phyloP scores from a whole-genome alignment of 2,888 invertebrate genomes.

The Hirtodrosophila trivittata region DNA sequence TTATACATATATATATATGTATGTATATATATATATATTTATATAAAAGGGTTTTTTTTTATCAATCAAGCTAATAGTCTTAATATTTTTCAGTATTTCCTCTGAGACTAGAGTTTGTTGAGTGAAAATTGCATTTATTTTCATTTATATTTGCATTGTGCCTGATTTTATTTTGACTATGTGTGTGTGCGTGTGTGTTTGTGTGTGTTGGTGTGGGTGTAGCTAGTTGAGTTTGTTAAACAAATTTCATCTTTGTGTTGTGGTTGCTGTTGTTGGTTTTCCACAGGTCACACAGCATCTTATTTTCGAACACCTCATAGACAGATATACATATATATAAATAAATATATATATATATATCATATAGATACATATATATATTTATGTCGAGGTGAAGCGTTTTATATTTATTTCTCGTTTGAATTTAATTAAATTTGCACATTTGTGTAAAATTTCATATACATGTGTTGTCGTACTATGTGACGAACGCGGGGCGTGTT shows the following conservation, averaged over 20 bases:
- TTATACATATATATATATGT: no score
- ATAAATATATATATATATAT: constrained; percentile 33
- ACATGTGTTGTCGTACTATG: constrained; percentile 47
- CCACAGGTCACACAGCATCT: constrained; percentile 42
- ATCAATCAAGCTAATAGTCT: no score
- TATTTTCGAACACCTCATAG: constrained; percentile 40
- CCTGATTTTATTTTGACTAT: no score
- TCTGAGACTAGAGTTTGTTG: no score
- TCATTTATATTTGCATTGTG: no score
- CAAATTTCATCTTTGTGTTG: constrained; percentile 23
- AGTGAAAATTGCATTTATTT: no score
- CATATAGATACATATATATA: constrained; percentile 25
- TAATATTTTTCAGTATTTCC: no score
- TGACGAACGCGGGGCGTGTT: constrained; percentile 41
- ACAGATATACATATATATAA: constrained; percentile 31
- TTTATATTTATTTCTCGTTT: constrained; percentile 77
- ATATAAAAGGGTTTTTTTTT: no score
- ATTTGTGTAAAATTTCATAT: constrained; percentile 78
- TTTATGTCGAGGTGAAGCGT: constrained; percentile 55
- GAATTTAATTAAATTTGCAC: constrained; percentile 79
- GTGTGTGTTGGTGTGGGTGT: constrained; percentile 10
- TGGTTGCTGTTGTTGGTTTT: constrained; percentile 26
- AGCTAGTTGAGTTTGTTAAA: no score
- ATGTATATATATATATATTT: no score
- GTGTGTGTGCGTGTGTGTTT: no score